These are phyloP conservation scores for Semotilus atromaculatus DNA, from an alignment of 2,797 vertebrate genomes.

Conservation along the genomic window DNA sequence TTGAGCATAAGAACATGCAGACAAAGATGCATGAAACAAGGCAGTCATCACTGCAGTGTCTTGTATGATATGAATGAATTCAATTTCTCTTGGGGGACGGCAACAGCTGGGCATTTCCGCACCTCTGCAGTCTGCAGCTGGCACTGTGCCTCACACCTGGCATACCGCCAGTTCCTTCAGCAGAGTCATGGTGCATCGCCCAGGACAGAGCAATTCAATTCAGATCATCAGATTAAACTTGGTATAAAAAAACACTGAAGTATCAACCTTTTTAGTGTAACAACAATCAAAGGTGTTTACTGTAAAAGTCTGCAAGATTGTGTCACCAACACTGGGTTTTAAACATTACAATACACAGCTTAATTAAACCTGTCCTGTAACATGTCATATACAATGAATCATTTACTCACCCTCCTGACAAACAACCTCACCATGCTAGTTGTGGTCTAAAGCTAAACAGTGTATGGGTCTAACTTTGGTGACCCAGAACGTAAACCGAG, in stretches of 20 bases:
- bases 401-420: constrained; percentile 47
- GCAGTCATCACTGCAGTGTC: constrained; percentile 59
- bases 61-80: constrained; percentile 61
- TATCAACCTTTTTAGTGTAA: constrained; percentile 29
- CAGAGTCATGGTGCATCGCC: constrained; percentile 36
- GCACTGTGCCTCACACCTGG: constrained; percentile 53
- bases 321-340: not conserved
- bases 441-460: constrained; percentile 39
- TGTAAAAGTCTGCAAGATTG: not conserved
- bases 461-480: constrained; percentile 32
- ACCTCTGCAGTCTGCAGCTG: constrained; percentile 49
- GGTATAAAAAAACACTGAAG: constrained; percentile 13
- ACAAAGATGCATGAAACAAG: constrained; percentile 63
- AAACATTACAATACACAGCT: not conserved
- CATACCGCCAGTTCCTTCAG: constrained; percentile 52
- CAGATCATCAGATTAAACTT: constrained; percentile 4
- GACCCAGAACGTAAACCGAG: constrained; percentile 47
- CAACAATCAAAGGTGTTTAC: constrained; percentile 9
- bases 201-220: constrained; percentile 30
- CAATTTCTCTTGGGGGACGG: constrained; percentile 58
- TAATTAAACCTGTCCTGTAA: constrained; percentile 36
- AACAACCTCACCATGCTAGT: constrained; percentile 28
- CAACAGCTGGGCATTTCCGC: constrained; percentile 72
- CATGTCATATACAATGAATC: constrained; percentile 42
- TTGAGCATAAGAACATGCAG: not conserved